Conservation (phyloP, 2,888 invertebrate species). For the Luperina testacea region DNA sequence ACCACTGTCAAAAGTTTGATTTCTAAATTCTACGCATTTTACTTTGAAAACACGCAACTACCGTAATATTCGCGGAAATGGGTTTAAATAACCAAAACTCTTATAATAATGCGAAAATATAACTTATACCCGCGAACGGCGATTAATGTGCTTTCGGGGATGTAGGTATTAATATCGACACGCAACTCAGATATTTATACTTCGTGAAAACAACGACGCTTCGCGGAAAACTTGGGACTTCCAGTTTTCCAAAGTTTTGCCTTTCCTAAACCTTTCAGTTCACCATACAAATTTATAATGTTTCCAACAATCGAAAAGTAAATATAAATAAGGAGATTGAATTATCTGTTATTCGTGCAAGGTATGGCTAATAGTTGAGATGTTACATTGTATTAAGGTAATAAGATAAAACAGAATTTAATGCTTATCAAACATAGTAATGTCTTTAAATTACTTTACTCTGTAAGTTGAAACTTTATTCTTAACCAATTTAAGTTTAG, state of each 20-base stretch:
- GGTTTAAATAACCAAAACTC: not conserved
- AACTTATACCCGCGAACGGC: not conserved
- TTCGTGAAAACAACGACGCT: not conserved
- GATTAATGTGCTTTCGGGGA: not conserved
- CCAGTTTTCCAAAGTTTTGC: not conserved
- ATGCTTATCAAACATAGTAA: not conserved
- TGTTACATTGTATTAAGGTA: too few relatives aligned
- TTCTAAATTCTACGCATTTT: not conserved
- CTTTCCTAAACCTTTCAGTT: too few relatives aligned
- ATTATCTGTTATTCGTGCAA: not conserved
- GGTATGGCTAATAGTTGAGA: too few relatives aligned
- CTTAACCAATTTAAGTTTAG: too few relatives aligned
- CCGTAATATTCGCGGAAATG: not conserved
- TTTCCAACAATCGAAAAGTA: not conserved
- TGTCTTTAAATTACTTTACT: not conserved
- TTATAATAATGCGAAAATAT: conserved; percentile 3
- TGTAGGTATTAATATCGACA: not conserved
- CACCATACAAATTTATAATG: not conserved
- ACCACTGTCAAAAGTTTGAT: not conserved
- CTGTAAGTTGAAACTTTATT: too few relatives aligned
- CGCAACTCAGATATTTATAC: not conserved
- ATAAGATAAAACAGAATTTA: not conserved
- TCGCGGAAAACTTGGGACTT: not conserved
- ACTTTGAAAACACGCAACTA: not conserved
- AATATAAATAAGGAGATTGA: not conserved